Evolutionary conservation across 92 coral and sea anemone species (phyloP).

Genomic region (Palythoa grandiflora): DNA sequence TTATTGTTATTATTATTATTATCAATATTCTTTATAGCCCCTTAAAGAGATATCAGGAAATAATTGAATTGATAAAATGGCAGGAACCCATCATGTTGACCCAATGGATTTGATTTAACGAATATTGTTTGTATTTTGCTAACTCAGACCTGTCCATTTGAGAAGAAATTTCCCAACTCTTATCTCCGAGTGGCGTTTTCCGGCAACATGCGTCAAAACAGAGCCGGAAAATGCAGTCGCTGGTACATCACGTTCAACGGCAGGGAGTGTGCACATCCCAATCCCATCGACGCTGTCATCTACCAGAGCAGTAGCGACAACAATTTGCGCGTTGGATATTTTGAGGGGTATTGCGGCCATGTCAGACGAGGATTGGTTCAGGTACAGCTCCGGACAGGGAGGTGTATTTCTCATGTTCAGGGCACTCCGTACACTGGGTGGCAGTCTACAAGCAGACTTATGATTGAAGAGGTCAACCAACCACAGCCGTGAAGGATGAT

Average conservation of each 20-base stretch:
- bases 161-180: background rate
- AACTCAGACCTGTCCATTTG: background rate
- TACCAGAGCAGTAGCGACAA: background rate
- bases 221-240: background rate
- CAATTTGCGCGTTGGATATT: background rate
- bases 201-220: background rate
- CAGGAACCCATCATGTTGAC: too few species aligned
- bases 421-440: constrained; percentile 5
- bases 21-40: too few species aligned
- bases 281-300: constrained; percentile 18
- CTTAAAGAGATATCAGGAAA: too few species aligned
- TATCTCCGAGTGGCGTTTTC: constrained; percentile 13
- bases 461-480: constrained; percentile 23
- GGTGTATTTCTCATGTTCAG: background rate
- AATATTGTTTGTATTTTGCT: background rate
- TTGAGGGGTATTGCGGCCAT: constrained; percentile 11
- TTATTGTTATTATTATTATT: too few species aligned
- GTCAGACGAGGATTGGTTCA: background rate
- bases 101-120: too few species aligned
- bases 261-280: background rate
- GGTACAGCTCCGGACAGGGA: constrained; percentile 14
- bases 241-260: constrained; percentile 42
- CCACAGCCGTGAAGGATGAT: background rate
- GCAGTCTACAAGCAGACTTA: constrained; percentile 15
- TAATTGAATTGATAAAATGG: too few species aligned